phyloP scores from a whole-genome alignment of 2,113 vertebrate genomes.

The Orthonyx spaldingii region DNA sequence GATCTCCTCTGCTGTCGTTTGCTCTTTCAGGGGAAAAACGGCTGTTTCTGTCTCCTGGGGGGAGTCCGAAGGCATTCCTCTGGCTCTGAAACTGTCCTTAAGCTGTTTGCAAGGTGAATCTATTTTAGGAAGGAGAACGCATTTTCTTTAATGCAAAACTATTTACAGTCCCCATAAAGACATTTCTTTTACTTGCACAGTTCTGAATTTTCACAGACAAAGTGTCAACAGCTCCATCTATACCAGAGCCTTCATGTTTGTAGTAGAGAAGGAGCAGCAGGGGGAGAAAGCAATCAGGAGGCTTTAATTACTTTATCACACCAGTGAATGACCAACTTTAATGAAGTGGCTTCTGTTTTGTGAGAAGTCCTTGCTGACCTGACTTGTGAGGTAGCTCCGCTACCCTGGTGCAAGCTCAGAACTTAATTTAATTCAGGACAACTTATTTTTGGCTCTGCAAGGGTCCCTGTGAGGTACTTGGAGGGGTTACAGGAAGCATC shows the following conservation, averaged over 20 bases:
- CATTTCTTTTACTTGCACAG: neutral
- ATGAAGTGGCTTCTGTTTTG: neutral
- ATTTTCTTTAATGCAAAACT: constrained; percentile 20
- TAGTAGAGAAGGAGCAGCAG: neutral
- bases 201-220: constrained; percentile 1
- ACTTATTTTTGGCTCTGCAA: neutral
- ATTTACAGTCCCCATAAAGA: constrained; percentile 40
- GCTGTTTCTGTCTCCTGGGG: neutral
- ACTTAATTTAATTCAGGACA: neutral
- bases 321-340: constrained; percentile 2
- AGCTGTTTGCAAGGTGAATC: constrained; percentile 34
- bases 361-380: neutral
- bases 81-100: neutral
- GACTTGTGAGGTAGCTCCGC: rapidly evolving
- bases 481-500: neutral
- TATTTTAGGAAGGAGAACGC: neutral
- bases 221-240: constrained; percentile 16
- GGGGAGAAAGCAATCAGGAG: neutral
- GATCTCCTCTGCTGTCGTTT: neutral
- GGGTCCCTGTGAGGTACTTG: neutral
- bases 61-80: neutral
- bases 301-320: neutral
- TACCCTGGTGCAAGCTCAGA: neutral
- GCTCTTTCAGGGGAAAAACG: neutral
- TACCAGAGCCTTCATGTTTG: neutral